Conservation (phyloP, 2,888 invertebrate genomes). For the Machimus rusticus region DNA sequence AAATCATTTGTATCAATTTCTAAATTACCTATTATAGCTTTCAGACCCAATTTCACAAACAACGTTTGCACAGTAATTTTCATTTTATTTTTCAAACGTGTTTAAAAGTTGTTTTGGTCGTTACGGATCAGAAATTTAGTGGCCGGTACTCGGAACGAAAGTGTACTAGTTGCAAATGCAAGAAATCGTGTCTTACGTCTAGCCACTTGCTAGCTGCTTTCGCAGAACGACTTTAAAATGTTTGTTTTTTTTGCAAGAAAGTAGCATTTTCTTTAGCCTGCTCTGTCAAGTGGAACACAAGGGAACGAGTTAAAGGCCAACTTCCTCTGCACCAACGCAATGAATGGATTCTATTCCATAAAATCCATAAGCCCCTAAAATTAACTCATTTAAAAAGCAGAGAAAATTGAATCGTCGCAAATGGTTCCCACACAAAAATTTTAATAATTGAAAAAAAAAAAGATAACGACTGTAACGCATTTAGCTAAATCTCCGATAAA, state of each 20-base stretch:
- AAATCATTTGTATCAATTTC: too few relatives aligned
- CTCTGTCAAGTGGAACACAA: background rate
- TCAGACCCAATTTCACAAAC: background rate
- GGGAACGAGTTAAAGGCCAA: background rate
- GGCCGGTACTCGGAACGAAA: background rate
- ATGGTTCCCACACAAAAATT: background rate
- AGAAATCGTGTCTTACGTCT: background rate
- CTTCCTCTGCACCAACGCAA: background rate
- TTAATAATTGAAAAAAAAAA: background rate
- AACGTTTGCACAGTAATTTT: background rate
- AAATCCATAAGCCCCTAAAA: background rate
- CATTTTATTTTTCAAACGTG: background rate
- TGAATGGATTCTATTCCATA: background rate
- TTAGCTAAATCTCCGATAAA: background rate
- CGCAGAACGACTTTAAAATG: background rate
- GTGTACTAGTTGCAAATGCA: background rate
- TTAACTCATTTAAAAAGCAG: background rate
- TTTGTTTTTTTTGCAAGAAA: too few relatives aligned
- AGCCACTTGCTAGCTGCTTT: background rate
- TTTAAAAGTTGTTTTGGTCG: background rate
- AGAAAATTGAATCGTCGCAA: background rate
- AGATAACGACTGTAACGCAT: background rate
- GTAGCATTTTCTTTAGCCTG: too few relatives aligned
- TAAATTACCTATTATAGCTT: background rate
- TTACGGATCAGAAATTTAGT: background rate